Evolutionary conservation across 2,797 vertebrate species (phyloP), one percentile per base, ranked within the genome.

Genomic region (Chelmon rostratus): DNA sequence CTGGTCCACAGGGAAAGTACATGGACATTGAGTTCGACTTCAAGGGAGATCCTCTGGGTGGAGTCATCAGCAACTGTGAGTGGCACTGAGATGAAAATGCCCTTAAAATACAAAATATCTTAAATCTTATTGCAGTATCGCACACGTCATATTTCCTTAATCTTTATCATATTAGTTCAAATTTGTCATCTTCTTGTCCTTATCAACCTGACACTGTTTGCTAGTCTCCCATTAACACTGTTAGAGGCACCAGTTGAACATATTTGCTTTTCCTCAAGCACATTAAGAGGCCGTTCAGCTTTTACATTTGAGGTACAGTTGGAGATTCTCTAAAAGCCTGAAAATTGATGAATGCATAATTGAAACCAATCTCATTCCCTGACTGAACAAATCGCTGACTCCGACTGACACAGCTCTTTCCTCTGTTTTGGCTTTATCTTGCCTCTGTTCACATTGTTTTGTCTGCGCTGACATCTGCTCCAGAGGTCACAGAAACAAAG

Each of bases 11-110:
- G 98, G 98, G 98, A 25, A 99, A 99, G 92, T 99, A 99, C 85
- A 99, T 99, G 98, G 98, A 99, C 92, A 98, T 99, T 25, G 98
- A 99, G 91, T 99, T 99, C 94, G 98, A 99, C 94, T 99, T 99
- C 93, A 99, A 98, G 95, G 98, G 98, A 37, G 98, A 99, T 88
- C 98, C 98, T 0, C 94, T 99, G 78, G 98, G 98, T 68, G 98
- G 98, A 92, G 98, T 99, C 90, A 99, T 99, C 94, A 99, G 98
- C 93, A 99, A 99, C 94, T 99, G 98, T 99, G 92, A 99, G 98
- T 99, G 68, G 1, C 11, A 18, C 6, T 77, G 2, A 49, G 25
- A 64, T 37, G 6, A 19, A 62, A 47, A 28, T n/a, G 7, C 6
- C 7, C 35, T 37, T 53, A 7, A 33, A 44, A 46, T 49, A 2